Evolutionary conservation across 2,888 invertebrate species (phyloP).

Genomic region (Alcis repandata): DNA sequence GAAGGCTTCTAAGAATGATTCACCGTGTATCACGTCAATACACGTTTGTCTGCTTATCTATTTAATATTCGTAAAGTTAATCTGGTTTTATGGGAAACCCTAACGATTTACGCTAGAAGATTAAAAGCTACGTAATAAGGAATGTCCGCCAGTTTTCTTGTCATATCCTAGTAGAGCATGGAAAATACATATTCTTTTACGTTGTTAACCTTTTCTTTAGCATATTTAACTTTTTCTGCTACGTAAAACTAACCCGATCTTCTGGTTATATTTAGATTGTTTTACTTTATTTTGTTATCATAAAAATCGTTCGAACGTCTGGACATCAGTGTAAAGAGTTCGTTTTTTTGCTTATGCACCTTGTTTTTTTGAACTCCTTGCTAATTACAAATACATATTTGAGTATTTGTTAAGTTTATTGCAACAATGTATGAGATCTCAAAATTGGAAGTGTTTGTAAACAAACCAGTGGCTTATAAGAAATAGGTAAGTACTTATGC

Average conservation of each 20-base stretch:
- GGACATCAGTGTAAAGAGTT: neutral
- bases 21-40: conserved; percentile 18
- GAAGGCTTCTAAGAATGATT: conserved; percentile 25
- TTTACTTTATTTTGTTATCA: neutral
- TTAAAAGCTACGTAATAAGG: neutral
- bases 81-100: conserved; percentile 2
- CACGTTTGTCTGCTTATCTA: conserved; percentile 8
- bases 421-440: conserved; percentile 29
- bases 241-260: neutral
- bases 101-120: conserved; percentile 9
- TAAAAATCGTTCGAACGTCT: neutral
- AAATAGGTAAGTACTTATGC: conserved; percentile 17
- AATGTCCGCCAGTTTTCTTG: neutral
- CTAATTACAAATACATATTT: conserved; percentile 1
- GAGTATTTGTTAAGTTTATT: conserved; percentile 23
- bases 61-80: conserved; percentile 21
- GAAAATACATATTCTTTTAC: too few species aligned
- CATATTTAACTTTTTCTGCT: neutral
- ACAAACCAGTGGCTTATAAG: conserved; percentile 33
- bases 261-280: neutral
- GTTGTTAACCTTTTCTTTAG: too few species aligned
- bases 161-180: too few species aligned
- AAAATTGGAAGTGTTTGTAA: conserved; percentile 35
- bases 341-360: neutral
- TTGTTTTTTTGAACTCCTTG: conserved; percentile 1